phyloP scores from a whole-genome alignment of 1,140 invertebrate genomes.

The Drosophila takahashii region DNA sequence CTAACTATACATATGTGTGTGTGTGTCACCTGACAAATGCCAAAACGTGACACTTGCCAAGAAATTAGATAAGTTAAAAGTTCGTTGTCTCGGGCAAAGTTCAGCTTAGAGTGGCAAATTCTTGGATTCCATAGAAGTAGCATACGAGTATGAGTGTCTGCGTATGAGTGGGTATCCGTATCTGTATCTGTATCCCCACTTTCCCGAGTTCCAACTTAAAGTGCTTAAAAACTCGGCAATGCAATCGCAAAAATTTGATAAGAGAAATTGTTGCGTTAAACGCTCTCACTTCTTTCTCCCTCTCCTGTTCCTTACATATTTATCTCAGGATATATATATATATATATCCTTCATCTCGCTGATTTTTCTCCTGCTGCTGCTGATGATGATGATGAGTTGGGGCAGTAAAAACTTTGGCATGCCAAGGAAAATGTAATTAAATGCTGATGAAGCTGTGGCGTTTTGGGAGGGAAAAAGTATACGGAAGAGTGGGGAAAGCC shows the following conservation, averaged over 20 bases:
- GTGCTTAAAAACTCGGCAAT: constrained; percentile 21
- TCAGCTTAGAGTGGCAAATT: constrained; percentile 43
- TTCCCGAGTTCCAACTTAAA: constrained; percentile 21
- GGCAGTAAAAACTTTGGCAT: constrained; percentile 52
- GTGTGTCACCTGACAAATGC: constrained; percentile 77
- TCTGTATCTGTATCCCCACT: constrained; percentile 22
- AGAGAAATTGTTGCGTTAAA: constrained; percentile 45
- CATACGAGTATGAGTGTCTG: not conserved
- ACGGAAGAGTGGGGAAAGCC: constrained; percentile 5
- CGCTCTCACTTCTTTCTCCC: constrained; percentile 27
- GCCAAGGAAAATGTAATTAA: constrained; percentile 69
- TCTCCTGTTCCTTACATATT: not conserved
- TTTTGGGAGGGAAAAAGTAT: constrained; percentile 9
- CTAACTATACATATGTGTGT: constrained; percentile 24
- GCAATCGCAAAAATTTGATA: constrained; percentile 40
- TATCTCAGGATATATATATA: too few species aligned
- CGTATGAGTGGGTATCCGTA: not conserved
- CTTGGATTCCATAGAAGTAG: constrained; percentile 4
- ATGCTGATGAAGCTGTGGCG: constrained; percentile 60
- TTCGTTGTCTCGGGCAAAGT: constrained; percentile 57
- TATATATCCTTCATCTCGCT: not conserved
- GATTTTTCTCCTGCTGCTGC: constrained; percentile 1
- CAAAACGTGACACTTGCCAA: constrained; percentile 82
- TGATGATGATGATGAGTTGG: constrained; percentile 36
- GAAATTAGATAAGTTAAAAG: constrained; percentile 82